Conservation (phyloP, 2,797 vertebrate genomes). For the Gorsachius magnificus region DNA sequence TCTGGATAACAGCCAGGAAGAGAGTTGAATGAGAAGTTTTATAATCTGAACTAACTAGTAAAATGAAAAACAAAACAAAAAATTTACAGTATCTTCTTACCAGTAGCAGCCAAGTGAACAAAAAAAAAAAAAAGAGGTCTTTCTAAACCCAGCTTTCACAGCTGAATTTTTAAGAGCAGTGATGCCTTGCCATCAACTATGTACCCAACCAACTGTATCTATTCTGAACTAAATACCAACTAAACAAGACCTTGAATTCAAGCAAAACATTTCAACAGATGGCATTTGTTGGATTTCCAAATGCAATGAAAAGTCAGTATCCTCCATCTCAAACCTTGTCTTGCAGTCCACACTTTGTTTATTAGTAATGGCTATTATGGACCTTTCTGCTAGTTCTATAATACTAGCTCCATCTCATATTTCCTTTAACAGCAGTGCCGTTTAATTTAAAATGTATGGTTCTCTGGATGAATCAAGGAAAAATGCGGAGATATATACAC, state of each 20-base stretch:
- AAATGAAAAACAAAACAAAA: not conserved
- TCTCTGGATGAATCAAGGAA: conserved; percentile 20
- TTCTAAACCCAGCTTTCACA: not conserved
- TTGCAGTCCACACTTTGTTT: not conserved
- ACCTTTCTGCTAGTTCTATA: not conserved
- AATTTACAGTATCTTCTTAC: not conserved
- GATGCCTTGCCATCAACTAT: not conserved
- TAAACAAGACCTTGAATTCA: not conserved
- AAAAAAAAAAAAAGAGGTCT: not conserved
- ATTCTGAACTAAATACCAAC: not conserved
- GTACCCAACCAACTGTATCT: not conserved
- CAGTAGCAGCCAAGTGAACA: not conserved
- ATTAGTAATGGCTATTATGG: not conserved
- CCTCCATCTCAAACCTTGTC: not conserved
- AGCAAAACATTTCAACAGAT: not conserved
- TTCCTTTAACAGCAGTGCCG: not conserved
- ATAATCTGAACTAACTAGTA: not conserved
- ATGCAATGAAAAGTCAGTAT: not conserved
- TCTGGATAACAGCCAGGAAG: not conserved
- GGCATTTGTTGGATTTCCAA: not conserved
- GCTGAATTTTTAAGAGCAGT: not conserved
- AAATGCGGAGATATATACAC: conserved; percentile 39
- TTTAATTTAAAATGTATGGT: conserved; percentile 58
- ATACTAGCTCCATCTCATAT: conserved; percentile 3
- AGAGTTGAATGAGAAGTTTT: not conserved